Evolutionary conservation across 2,888 invertebrate species (phyloP), one percentile per base, ranked within the genome.

Genomic region (Macrophya annulata): DNA sequence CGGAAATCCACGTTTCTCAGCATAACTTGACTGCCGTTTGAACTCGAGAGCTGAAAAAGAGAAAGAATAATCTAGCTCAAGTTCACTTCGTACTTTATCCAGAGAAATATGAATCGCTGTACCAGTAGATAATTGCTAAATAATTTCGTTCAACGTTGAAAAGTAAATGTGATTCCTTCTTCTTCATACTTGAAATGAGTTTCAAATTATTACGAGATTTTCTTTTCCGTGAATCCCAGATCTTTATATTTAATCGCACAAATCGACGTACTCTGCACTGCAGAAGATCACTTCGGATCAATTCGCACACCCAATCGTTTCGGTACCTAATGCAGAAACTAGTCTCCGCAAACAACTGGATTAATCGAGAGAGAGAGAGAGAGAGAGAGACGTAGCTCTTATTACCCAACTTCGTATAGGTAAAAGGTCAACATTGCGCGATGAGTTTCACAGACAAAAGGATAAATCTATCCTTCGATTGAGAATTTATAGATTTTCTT

Each of bases 21-120:
- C 86, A 96, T 94, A 84, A 97, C 97, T 93, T 97, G 96, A 79
- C 96, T 96, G 86, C 96, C 96, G 93, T 97, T 97, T 31, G 97
- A 97, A 88, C 95, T 95, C 90, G 95, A 95, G 92, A 95, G 94
- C 97, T 97, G 95, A 86, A 95, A 95, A 88, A 88, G 25, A 62
- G 79, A 62, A 59, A 43, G 25, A 51, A 62, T 62, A 77, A 55
- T 1, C 25, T 31, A 31, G 31, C 31, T 51, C 31, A 21, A 77
- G 74, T 43, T 74, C 9, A 21, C 43, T 55, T 25, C 51, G 51
- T 77, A 15, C 31, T 51, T 55, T 37, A 17, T 40, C 17, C 8
- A 12, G 51, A 51, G 25, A 12, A 25, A 25, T 48, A 76, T 10
- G 6, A 76, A 76, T 15, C 21, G 21, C 12, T 71, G 6, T 40